These are phyloP conservation scores for Lottia scabra DNA, from an alignment of 2,888 invertebrate genomes.

Conservation along the genomic window DNA sequence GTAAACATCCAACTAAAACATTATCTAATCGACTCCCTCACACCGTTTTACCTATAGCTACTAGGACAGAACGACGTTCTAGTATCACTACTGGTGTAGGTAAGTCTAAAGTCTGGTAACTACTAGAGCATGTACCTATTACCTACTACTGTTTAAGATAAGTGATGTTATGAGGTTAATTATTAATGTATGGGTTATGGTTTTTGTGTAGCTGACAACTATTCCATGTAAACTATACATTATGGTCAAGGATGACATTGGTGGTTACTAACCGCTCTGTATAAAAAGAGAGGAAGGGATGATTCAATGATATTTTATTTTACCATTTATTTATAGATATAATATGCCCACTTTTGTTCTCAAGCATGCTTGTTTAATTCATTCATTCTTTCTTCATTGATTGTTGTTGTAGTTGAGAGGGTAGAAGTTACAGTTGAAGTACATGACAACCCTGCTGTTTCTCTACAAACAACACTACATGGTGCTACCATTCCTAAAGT, in stretches of 20 bases:
- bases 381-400: background rate
- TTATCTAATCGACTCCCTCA: constrained; percentile 34
- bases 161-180: too few relatives aligned
- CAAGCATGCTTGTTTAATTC: background rate
- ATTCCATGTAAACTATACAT: too few relatives aligned
- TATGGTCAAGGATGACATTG: too few relatives aligned
- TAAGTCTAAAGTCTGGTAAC: constrained; percentile 37
- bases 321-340: too few relatives aligned
- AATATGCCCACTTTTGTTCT: too few relatives aligned
- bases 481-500: constrained; percentile 47
- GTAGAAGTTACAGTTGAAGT: constrained; percentile 65
- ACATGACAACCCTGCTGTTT: constrained; percentile 14
- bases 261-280: too few relatives aligned
- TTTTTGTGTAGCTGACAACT: too few relatives aligned
- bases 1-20: constrained; percentile 62
- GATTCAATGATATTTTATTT: too few relatives aligned
- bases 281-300: too few relatives aligned
- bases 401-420: constrained; percentile 53
- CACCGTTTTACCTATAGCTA: constrained; percentile 59
- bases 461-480: constrained; percentile 28
- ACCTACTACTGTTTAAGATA: too few relatives aligned
- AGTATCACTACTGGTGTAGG: constrained; percentile 72
- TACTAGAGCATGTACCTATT: too few relatives aligned
- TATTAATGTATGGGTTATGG: too few relatives aligned
- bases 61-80: constrained; percentile 69